Evolutionary conservation across 2,888 invertebrate species (phyloP), one percentile per base, ranked within the genome.

Genomic region (Euzetes globulus): DNA sequence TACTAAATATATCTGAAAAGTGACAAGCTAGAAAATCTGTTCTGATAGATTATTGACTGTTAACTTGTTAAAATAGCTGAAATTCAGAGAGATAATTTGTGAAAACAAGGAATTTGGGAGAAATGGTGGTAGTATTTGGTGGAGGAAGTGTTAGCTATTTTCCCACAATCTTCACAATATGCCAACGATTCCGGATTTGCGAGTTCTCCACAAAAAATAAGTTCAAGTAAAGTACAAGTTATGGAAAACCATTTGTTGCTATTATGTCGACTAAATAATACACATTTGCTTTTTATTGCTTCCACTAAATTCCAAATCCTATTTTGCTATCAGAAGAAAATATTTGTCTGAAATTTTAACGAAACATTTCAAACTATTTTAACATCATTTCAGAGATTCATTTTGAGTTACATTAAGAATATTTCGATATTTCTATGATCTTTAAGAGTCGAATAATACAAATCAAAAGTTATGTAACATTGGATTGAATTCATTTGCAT

Each of bases 221-320:
- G 41, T 41, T 58, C 4, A 19, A 50, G 50, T 50, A 19, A 50
- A 50, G 19, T 58, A 58, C 58, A 58, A 58, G 58, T 58, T 58
- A 58, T 58, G 29, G 19, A 15, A 58, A 58, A 58, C 58, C 13
- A 58, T 58, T 58, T 58, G 58, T 58, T 58, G 58, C 58, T 58
- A 58, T 58, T 58, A 58, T 58, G 27, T 58, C 58, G 25, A 58
- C 58, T 29, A 58, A 58, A 58, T 58, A 58, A 58, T 58, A 58
- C 29, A 29, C 5, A 50, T 50, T 50, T 50, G 50, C 50, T 19
- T 50, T 47, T 50, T 50, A 50, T 50, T 17, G 50, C n/a, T 50
- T 50, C 19, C 17, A 50, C 13, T n/a, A 17, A 5, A 50, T 50
- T 50, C 7, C 17, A 17, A 50, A 19, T 19, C 50, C 17, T 50